These are phyloP conservation scores for Strongylocentrotus purpuratus DNA, from an alignment of 35 echinoderm and acorn worm genomes.

Conservation along the genomic window DNA sequence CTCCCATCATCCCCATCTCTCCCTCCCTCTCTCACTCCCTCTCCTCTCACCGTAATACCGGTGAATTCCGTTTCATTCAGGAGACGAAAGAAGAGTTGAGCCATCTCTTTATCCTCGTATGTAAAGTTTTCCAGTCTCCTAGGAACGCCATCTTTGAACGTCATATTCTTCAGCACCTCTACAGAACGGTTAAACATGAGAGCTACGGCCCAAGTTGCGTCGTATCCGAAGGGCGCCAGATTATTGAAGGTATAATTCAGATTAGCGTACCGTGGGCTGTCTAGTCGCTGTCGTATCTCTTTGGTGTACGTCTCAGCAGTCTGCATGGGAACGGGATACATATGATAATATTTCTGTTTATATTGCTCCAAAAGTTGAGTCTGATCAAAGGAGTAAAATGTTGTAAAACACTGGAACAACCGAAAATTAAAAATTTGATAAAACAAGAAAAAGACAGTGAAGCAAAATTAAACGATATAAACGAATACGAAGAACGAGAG, in stretches of 20 bases:
- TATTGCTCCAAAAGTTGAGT: background rate
- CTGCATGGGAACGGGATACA: background rate
- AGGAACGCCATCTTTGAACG: constrained; percentile 11
- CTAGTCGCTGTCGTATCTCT: constrained; percentile 14
- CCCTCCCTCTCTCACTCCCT: background rate
- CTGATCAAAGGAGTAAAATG: too few species aligned
- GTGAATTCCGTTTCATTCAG: constrained; percentile 48
- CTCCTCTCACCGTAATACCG: constrained; percentile 45
- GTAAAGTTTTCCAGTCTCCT: constrained; percentile 63
- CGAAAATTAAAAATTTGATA: too few species aligned
- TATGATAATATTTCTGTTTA: background rate
- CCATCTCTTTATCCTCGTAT: constrained; percentile 64
- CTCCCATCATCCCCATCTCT: background rate
- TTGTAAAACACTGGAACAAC: too few species aligned
- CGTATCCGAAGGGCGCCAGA: constrained; percentile 77
- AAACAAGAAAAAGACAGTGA: too few species aligned
- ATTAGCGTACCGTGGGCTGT: constrained; percentile 30
- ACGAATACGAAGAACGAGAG: too few species aligned
- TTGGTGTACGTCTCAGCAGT: constrained; percentile 15
- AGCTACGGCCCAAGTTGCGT: constrained; percentile 81
- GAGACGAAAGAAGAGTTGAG: constrained; percentile 31
- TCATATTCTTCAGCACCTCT: constrained; percentile 42
- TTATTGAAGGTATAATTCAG: constrained; percentile 43
- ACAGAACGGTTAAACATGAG: constrained; percentile 62
- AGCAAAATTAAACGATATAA: too few species aligned